Evolutionary conservation across 2,113 vertebrate genomes (phyloP), one percentile per base, ranked within the genome.

Genomic region (Corydoras sp.): DNA sequence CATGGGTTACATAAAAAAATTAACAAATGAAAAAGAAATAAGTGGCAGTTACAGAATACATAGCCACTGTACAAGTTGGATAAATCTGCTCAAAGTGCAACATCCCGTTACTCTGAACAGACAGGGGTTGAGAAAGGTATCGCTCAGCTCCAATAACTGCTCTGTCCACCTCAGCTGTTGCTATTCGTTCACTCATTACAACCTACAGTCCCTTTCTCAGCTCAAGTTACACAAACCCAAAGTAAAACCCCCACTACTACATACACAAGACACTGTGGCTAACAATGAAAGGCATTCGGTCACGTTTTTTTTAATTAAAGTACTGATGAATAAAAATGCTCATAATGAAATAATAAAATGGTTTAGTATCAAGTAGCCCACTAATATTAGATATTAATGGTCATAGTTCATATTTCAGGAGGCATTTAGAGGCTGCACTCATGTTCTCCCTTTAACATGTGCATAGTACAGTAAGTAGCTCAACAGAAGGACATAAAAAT

Each of bases 81-180:
- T 35, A n/a, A 56, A 18, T 32, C 48, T 54, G 65, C 24, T 35
- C 58, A 68, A 15, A 53, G 53, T 48, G 48, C 65, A 65, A 60
- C 30, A 30, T 58, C 51, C 58, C 49, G 56, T 75, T 75, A 48
- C 75, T 68, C 31, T 11, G 48, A 54, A 30, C 11, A 49, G 54
- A 15, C 32, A 49, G 35, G 64, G 70, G 77, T 71, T 71, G 77
- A 88, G 82, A 78, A 82, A 78, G 78, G 78, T 83, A 69, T 79
- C 81, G 81, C 77, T 77, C 69, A 81, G 76, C 69, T 72, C 55
- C 78, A 81, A 80, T 75, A 82, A 86, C 85, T 83, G 87, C 86
- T 85, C 83, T 83, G 81, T 87, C 82, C 81, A 74, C 83, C 83
- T 89, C 89, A 90, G 89, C 88, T 90, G 89, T 89, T 88, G 85